phyloP scores from a whole-genome alignment of 2,113 vertebrate species.

The human (Homo sapiens) region DNA sequence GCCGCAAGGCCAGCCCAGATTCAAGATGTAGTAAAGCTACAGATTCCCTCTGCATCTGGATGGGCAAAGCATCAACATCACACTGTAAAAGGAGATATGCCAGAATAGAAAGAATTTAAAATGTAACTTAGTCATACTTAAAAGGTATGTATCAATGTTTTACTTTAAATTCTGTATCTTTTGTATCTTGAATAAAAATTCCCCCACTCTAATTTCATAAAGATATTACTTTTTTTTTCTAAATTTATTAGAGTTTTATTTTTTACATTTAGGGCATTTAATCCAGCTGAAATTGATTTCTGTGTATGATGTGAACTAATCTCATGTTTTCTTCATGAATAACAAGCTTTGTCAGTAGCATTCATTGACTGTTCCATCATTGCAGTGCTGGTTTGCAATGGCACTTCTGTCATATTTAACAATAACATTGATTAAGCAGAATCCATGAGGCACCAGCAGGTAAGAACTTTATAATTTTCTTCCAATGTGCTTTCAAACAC shows the following conservation, averaged over 20 bases:
- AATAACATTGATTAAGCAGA: neutral
- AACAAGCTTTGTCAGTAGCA: neutral
- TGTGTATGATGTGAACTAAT: neutral
- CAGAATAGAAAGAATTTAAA: neutral
- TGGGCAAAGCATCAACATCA: neutral
- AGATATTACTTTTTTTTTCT: neutral
- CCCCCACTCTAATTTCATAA: neutral
- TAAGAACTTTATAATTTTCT: neutral
- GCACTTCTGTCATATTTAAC: neutral
- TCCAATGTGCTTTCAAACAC: neutral
- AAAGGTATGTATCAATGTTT: neutral
- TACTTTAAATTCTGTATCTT: neutral
- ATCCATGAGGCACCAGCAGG: neutral
- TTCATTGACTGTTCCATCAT: neutral
- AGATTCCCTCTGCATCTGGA: neutral
- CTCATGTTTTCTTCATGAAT: neutral
- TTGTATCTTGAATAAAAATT: neutral
- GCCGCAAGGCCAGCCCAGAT: neutral
- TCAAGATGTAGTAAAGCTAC: neutral
- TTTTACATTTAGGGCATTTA: neutral
- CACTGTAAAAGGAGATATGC: neutral
- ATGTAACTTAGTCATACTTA: neutral
- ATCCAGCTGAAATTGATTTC: neutral
- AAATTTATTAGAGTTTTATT: neutral
- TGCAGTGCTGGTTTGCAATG: neutral